Percentiles rank a stretch among this genome's conserved stretches.
phyloP scores from a whole-genome alignment of 2,797 vertebrate species.

The Malurus leucopterus region DNA sequence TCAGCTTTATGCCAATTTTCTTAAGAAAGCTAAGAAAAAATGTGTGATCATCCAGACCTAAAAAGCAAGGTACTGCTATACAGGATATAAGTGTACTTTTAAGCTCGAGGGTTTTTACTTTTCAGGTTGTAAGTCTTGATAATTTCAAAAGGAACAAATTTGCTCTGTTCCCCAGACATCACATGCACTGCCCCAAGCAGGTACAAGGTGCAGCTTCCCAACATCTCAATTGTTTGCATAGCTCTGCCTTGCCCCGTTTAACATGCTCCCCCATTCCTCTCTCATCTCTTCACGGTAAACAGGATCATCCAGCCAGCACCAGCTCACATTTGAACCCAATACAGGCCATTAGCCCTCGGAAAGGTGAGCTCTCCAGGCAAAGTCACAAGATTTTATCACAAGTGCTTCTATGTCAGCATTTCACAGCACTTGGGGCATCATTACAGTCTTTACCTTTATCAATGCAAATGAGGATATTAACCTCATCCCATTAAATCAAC shows the following conservation, averaged over 20 bases:
- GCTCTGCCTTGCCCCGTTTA: fast-evolving
- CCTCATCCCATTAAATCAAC: background rate
- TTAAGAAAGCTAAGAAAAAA: background rate
- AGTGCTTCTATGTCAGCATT: background rate
- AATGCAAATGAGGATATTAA: background rate
- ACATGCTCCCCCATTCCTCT: fast-evolving
- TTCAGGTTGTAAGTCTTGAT: background rate
- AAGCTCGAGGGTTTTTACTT: background rate
- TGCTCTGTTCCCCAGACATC: background rate
- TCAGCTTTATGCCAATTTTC: background rate
- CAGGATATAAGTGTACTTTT: background rate
- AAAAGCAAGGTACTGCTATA: background rate
- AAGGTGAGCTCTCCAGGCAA: background rate
- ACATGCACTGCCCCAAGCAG: background rate
- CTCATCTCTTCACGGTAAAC: background rate
- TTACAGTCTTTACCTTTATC: background rate
- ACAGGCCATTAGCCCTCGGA: background rate
- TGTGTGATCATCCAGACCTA: background rate
- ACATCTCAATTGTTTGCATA: background rate
- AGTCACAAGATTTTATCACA: background rate
- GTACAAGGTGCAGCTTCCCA: background rate
- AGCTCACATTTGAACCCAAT: background rate
- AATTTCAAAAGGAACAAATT: background rate
- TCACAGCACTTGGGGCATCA: background rate
- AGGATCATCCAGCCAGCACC: background rate